Conservation (phyloP, 2,113 vertebrate species). For the Tupaia chinensis region DNA sequence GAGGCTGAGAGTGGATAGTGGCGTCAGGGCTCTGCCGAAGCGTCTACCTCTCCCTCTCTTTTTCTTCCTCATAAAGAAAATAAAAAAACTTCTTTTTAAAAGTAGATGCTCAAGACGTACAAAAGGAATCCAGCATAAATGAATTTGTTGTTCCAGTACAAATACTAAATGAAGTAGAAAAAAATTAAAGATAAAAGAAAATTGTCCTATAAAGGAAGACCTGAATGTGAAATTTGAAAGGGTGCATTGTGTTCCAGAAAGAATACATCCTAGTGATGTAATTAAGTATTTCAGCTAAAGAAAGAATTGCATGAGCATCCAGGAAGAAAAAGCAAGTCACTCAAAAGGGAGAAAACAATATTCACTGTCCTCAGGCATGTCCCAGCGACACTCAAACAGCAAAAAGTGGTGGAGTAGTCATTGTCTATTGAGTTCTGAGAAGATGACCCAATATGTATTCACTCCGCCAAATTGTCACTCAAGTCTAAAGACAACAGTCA, state of each 20-base stretch:
- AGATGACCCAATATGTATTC: background rate
- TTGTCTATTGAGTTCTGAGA: background rate
- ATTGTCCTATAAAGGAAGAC: background rate
- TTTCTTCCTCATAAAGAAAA: too few species aligned
- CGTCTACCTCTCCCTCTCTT: too few species aligned
- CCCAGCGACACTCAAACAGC: background rate
- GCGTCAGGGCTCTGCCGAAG: too few species aligned
- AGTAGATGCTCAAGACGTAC: background rate
- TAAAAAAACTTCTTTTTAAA: too few species aligned
- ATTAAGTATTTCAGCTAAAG: slow-evolving; percentile 9
- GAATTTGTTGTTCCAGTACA: background rate
- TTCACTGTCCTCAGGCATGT: background rate
- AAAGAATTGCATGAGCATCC: background rate
- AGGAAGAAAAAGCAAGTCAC: slow-evolving; percentile 22
- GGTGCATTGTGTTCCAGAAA: background rate
- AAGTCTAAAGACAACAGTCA: background rate
- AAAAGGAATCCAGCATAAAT: background rate
- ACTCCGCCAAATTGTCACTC: slow-evolving; percentile 40
- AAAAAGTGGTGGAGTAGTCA: background rate
- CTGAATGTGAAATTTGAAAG: background rate
- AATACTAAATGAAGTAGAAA: background rate
- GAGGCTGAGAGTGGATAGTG: too few species aligned
- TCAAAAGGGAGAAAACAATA: background rate
- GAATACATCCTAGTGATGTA: background rate
- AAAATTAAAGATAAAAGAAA: background rate